These are phyloP conservation scores for Eucriotettix oculatus DNA, from an alignment of 2,888 invertebrate genomes.

Conservation along the genomic window DNA sequence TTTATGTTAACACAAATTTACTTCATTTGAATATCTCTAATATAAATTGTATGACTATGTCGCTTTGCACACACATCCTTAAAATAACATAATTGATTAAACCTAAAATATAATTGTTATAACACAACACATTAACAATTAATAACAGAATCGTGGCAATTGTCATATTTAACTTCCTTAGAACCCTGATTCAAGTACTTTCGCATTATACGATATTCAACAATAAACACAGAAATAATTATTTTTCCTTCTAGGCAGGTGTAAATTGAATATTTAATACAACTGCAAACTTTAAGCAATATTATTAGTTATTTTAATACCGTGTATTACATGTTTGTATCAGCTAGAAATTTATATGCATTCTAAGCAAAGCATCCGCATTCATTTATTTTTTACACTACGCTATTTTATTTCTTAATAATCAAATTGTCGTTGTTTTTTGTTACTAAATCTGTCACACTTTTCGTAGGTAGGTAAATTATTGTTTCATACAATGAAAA, in stretches of 20 bases:
- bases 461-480: neutral
- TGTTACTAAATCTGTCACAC: neutral
- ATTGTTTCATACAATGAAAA: neutral
- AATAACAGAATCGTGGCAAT: too few relatives aligned
- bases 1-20: too few relatives aligned
- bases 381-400: neutral
- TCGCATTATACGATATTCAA: neutral
- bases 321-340: too few relatives aligned
- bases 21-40: too few relatives aligned
- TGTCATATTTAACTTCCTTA: too few relatives aligned
- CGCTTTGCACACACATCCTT: too few relatives aligned
- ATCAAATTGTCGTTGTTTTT: neutral
- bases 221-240: neutral
- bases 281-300: neutral
- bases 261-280: neutral
- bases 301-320: neutral
- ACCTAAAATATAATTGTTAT: too few relatives aligned
- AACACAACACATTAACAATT: too few relatives aligned
- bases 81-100: too few relatives aligned
- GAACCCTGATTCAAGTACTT: too few relatives aligned
- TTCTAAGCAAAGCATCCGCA: neutral
- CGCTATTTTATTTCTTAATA: neutral
- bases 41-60: too few relatives aligned
- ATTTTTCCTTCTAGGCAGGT: neutral
- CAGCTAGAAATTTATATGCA: neutral